Conservation (phyloP, 2,797 vertebrate species). For the Dendrocincla fuliginosa region DNA sequence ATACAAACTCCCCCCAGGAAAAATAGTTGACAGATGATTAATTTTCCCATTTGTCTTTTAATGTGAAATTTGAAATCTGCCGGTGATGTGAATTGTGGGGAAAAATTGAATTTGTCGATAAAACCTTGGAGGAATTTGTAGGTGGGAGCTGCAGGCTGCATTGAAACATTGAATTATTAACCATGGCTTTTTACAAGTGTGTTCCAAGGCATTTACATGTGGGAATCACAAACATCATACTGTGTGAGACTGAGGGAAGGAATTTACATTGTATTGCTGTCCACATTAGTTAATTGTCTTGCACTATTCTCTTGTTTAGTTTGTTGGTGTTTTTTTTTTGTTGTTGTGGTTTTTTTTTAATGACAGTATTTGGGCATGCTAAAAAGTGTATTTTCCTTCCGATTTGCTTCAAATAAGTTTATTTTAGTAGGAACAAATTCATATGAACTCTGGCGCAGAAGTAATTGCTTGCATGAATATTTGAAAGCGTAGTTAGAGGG, state of each 20-base stretch:
- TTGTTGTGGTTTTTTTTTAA: neutral
- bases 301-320: constrained; percentile 13
- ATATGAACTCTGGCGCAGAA: neutral
- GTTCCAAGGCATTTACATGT: neutral
- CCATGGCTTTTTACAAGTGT: neutral
- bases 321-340: neutral
- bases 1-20: neutral
- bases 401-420: constrained; percentile 9
- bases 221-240: constrained; percentile 11
- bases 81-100: neutral
- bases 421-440: constrained; percentile 10
- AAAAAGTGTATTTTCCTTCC: neutral
- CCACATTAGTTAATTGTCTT: constrained; percentile 53
- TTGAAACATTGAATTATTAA: neutral
- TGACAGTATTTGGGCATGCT: neutral
- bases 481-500: constrained; percentile 6
- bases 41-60: neutral
- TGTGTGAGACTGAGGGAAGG: constrained; percentile 16
- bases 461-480: neutral
- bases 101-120: neutral
- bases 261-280: constrained; percentile 29
- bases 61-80: neutral
- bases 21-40: neutral
- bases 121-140: neutral
- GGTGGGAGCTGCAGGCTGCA: neutral